Conservation (phyloP, 2,113 vertebrate species). For the Pseudorectes ferrugineus region DNA sequence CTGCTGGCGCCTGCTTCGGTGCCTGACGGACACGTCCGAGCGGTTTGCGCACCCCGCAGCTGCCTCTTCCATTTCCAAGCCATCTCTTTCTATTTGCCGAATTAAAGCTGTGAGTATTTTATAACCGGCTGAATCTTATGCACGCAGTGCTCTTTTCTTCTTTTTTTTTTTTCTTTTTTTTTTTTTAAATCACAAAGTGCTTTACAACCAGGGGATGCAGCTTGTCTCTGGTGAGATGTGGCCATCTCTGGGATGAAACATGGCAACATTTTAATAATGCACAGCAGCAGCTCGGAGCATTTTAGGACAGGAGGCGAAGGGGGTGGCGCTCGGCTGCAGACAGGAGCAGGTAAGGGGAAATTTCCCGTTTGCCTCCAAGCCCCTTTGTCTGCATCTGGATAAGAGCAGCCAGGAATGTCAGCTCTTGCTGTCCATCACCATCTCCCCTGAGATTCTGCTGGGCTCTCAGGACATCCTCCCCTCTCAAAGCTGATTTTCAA, state of each 20-base stretch:
- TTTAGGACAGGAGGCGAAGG: not conserved
- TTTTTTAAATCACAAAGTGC: not conserved
- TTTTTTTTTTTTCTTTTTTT: too few relatives aligned
- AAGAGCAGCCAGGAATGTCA: rapidly evolving
- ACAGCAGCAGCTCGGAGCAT: not conserved
- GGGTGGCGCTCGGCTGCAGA: not conserved
- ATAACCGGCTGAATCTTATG: not conserved
- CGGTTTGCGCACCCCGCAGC: rapidly evolving
- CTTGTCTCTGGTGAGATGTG: not conserved
- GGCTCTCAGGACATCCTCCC: not conserved
- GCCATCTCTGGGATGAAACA: not conserved
- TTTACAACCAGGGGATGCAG: not conserved
- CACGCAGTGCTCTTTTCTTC: not conserved
- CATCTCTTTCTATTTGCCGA: not conserved
- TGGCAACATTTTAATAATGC: constrained; percentile 46
- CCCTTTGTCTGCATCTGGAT: not conserved
- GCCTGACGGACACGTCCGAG: rapidly evolving
- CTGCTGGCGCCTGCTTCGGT: rapidly evolving
- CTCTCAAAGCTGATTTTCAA: not conserved
- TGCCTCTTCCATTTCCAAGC: not conserved
- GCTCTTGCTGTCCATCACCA: not conserved
- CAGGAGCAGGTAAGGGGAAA: not conserved
- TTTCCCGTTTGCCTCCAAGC: not conserved
- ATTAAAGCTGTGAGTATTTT: not conserved
- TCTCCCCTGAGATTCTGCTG: not conserved